These are phyloP conservation scores for Eilema sororculum DNA, from an alignment of 2,888 invertebrate species.

Conservation along the genomic window DNA sequence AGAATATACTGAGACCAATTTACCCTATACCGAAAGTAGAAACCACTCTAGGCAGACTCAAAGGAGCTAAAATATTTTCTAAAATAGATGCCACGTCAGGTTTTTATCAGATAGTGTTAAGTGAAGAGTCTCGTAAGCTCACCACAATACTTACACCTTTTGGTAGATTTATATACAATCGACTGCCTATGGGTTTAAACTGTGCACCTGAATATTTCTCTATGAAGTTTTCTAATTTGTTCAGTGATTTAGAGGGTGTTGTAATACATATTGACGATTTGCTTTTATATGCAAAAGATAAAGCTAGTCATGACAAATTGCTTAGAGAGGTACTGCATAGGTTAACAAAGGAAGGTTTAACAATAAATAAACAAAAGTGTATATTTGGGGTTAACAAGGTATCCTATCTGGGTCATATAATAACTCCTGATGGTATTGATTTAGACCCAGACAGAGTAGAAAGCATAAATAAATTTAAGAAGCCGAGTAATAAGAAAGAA, in stretches of 20 bases:
- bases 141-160: slow-evolving; percentile 1
- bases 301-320: background rate
- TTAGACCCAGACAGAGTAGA: background rate
- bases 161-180: background rate
- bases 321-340: background rate
- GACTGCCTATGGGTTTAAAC: background rate
- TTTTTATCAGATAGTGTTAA: background rate
- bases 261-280: background rate
- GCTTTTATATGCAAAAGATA: background rate
- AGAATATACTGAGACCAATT: background rate
- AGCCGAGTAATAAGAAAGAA: background rate
- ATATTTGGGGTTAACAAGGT: background rate
- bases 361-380: background rate
- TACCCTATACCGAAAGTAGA: background rate
- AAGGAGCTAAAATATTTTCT: background rate
- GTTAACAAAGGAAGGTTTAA: background rate
- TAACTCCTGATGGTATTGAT: background rate
- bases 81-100: slow-evolving; percentile 7
- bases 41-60: background rate
- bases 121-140: background rate
- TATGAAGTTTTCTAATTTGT: background rate
- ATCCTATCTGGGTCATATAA: background rate
- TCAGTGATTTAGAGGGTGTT: background rate
- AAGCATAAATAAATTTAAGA: background rate
- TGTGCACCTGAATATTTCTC: slow-evolving; percentile 8